Base-by-base conservation (phyloP, 2,113 vertebrate genomes). In the Grallaria varia region DNA sequence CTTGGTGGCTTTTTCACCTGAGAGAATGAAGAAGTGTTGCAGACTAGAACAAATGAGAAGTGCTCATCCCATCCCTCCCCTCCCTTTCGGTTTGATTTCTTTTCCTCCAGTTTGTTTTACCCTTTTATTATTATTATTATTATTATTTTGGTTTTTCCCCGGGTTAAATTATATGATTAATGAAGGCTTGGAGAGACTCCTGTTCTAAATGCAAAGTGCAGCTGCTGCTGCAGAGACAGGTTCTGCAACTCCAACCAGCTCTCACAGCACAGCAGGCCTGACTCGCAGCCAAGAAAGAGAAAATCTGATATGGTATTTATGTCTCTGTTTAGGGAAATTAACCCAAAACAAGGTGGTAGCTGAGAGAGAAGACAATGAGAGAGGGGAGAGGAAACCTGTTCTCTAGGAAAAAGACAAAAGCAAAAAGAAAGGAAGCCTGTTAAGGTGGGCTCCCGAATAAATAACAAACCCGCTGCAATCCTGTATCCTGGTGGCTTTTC, bases 191-290 rank as follows among this genome's bases (percentile, higher is more conserved):
- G 6, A 28, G 9, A 20, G 33, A 64, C 49, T 90, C 47, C 22
- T 77, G 77, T 95, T 80, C 59, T 45, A 87, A 85, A 91, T 28
- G 81, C 24, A n/a, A 84, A 93, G 52, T 71, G 81, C 93, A 91
- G 84, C 74, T 96, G 93, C 86, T 91, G 37, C 10, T 84, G 86
- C 50, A 68, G 52, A 76, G 89, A 82, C 69, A 62, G 84, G 86
- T 94, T 92, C 80, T 90, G 63, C 18, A 27, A 13, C 95, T 91
- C 77, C 84, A 89, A 23, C 33, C 50, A 85, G 77, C 77, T 47
- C 93, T 89, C 83, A 64, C 81, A 94, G 90, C 90, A 94, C 88
- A 96, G 90, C 90, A 90, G 84, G 77, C 47, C 90, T 96, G 93
- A 97, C 50, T 87, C 2, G 0, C 42, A 82, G 90, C 93, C 93